Conservation (phyloP, 2,888 invertebrate genomes). For the Acholoe squamosa region DNA sequence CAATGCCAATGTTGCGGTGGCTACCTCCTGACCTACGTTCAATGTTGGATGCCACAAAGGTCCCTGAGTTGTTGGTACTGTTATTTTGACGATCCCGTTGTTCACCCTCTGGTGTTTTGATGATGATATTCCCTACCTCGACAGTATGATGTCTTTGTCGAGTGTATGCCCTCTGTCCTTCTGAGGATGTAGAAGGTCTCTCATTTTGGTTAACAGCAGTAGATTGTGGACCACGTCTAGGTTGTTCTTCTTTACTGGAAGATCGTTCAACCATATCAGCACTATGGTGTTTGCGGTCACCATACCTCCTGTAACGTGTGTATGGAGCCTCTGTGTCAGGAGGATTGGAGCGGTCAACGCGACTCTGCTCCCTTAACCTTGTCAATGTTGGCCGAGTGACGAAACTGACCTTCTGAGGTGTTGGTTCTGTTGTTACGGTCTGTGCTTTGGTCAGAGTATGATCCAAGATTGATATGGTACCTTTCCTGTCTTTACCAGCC, state of each 20-base stretch:
- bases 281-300: constrained; percentile 55
- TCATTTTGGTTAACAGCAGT: neutral
- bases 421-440: neutral
- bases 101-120: constrained; percentile 42
- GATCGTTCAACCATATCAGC: constrained; percentile 42
- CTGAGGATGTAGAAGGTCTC: neutral
- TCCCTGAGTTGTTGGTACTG: neutral
- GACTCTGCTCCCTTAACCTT: neutral
- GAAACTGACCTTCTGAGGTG: constrained; percentile 23
- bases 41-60: constrained; percentile 43
- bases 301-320: constrained; percentile 28
- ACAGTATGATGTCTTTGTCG: constrained; percentile 44
- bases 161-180: constrained; percentile 1
- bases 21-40: constrained; percentile 26
- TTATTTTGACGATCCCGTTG: neutral
- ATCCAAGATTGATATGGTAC: neutral
- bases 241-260: neutral
- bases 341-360: neutral
- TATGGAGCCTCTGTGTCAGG: neutral
- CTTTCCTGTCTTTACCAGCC: neutral
- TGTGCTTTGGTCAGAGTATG: neutral
- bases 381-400: constrained; percentile 32
- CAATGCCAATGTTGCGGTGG: constrained; percentile 51
- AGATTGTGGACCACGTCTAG: constrained; percentile 21
- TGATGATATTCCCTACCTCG: constrained; percentile 43